These are phyloP conservation scores for Tuta absoluta DNA, from an alignment of 2,888 invertebrate species.

Conservation along the genomic window DNA sequence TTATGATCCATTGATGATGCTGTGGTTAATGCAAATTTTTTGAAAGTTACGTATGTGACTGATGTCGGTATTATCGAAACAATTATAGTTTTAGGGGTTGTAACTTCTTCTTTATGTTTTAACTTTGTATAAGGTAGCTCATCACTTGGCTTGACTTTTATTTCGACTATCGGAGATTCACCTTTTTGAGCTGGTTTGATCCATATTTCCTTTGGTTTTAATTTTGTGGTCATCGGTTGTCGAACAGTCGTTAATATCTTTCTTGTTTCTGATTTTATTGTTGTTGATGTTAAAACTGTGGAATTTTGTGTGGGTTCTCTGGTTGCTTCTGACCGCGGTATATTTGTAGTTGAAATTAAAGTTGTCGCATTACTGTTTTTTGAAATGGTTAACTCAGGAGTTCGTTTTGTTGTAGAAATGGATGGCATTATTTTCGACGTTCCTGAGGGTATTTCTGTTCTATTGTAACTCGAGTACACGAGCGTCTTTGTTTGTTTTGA, in stretches of 20 bases:
- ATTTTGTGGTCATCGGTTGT: conserved; percentile 61
- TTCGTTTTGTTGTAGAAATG: conserved; percentile 31
- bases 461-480: conserved; percentile 42
- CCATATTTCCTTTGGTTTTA: conserved; percentile 77
- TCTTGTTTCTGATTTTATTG: conserved; percentile 47
- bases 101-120: conserved; percentile 58
- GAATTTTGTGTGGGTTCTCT: background rate
- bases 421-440: conserved; percentile 26
- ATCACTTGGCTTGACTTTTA: conserved; percentile 55
- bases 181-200: conserved; percentile 76
- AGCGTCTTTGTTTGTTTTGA: conserved; percentile 29
- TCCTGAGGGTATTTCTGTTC: conserved; percentile 40
- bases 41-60: conserved; percentile 69
- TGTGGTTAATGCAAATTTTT: conserved; percentile 69
- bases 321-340: background rate
- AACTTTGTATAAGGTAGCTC: conserved; percentile 48
- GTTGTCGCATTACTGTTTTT: conserved; percentile 1
- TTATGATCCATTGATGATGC: conserved; percentile 52
- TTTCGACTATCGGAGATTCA: conserved; percentile 60
- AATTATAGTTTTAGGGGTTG: conserved; percentile 74
- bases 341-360: background rate
- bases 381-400: conserved; percentile 29
- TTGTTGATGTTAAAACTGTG: conserved; percentile 23
- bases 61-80: conserved; percentile 77
- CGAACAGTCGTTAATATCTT: conserved; percentile 56